Percentiles rank a stretch among this genome's conserved stretches.
Conservation (phyloP, 2,888 invertebrate genomes). For the Clivina fossor region DNA sequence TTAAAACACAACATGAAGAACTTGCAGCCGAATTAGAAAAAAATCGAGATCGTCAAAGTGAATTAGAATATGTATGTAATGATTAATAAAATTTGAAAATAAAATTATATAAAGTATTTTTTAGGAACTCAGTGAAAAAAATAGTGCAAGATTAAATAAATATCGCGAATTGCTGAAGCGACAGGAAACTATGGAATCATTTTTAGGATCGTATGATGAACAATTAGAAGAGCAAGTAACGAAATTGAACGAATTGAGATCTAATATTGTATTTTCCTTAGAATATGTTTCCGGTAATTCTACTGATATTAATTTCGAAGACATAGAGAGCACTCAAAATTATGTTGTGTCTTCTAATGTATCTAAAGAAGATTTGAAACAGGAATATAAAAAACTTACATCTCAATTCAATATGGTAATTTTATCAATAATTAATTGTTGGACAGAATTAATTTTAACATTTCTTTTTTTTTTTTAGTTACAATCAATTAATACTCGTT, state of each 20-base stretch:
- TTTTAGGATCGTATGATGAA: constrained; percentile 16
- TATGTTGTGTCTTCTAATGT: constrained; percentile 32
- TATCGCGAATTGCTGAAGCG: constrained; percentile 28
- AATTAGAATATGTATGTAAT: constrained; percentile 29
- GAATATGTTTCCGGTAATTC: constrained; percentile 38
- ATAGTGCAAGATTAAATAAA: constrained; percentile 28
- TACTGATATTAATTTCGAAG: constrained; percentile 40
- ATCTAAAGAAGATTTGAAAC: constrained; percentile 25
- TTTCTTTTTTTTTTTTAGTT: constrained; percentile 18
- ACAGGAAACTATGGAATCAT: constrained; percentile 31
- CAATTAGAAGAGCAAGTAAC: constrained; percentile 11
- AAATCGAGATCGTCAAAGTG: constrained; percentile 15
- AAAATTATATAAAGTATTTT: neutral
- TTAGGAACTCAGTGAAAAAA: constrained; percentile 29
- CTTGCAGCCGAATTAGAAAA: constrained; percentile 20
- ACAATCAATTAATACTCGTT: constrained; percentile 13
- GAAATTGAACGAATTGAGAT: constrained; percentile 14
- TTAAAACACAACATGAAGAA: constrained; percentile 4
- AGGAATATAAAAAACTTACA: constrained; percentile 26
- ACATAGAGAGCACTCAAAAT: constrained; percentile 38
- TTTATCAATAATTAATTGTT: no score
- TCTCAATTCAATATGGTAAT: constrained; percentile 21
- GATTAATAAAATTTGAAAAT: no score
- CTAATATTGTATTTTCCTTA: constrained; percentile 35
- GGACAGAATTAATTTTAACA: no score